phyloP scores from a whole-genome alignment of 2,888 invertebrate species.

The Hypselothyrea guttata region DNA sequence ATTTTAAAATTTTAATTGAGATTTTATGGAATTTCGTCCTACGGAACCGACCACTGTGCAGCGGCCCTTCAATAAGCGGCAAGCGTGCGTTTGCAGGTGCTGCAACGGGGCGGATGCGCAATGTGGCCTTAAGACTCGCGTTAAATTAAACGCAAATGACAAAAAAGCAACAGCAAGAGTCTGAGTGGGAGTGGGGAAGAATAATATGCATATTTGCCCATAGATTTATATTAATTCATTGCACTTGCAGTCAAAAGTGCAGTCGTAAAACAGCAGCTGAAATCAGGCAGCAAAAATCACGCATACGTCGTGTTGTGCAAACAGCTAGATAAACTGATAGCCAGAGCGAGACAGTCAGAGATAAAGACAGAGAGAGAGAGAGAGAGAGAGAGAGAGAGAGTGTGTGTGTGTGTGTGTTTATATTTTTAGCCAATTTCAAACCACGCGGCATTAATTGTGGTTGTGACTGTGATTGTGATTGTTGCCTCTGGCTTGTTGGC shows the following conservation, averaged over 20 bases:
- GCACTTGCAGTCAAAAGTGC: conserved; percentile 29
- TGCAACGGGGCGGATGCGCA: not conserved
- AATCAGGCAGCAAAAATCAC: conserved; percentile 42
- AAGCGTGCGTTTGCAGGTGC: not conserved
- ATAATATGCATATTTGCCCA: conserved; percentile 5
- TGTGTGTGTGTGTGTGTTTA: conserved; percentile 25
- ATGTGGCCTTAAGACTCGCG: conserved; percentile 47
- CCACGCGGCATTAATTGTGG: conserved; percentile 58
- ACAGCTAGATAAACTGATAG: not conserved
- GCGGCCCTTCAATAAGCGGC: not conserved
- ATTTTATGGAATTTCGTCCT: no score
- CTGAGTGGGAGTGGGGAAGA: no score
- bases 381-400: not conserved
- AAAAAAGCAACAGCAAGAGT: conserved; percentile 3
- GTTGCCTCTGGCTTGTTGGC: conserved; percentile 24
- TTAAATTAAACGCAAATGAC: conserved; percentile 38
- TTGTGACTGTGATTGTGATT: conserved; percentile 24
- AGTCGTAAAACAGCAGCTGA: conserved; percentile 32
- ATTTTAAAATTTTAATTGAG: no score
- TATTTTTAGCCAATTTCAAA: conserved; percentile 53
- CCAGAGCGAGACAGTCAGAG: no score
- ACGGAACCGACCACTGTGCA: no score
- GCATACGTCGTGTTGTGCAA: conserved; percentile 57
- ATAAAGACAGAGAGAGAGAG: not conserved
- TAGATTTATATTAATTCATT: conserved; percentile 45